Base-by-base conservation (phyloP, 2,888 invertebrate species). In the Drosophila merina region DNA sequence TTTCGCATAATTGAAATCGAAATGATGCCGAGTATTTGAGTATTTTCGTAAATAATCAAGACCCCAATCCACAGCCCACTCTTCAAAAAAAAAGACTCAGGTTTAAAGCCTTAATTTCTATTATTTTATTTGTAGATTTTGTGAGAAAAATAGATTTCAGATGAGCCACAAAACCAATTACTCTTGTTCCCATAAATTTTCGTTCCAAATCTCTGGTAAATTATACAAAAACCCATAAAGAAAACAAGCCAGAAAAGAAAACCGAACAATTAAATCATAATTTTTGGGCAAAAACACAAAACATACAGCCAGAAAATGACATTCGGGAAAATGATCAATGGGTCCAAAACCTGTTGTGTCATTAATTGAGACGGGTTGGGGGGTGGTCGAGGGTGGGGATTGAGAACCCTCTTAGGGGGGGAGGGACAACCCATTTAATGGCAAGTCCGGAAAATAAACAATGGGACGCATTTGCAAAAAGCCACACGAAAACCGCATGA, bases 401-500 rank as follows among this genome's bases (percentile, higher is more conserved):
- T 57, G 57, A 14, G 9, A 20, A 33, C 33, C 33, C 14, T 14
- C 3, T 1, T 45, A 48, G 7, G 30, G 12, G 9, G 26, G 20
- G 28, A 28, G 28, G 28, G 2, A 28, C 5, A 28, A 28, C 20
- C 20, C 20, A 20, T 20, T 20, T 20, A 28, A 28, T 28, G 10
- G 3, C 0, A 26, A 12, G 26, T 12, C 9, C 44, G 31, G 12
- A 14, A 47, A 42, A 30, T 63, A 74, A 54, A 58, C 49, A 55
- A 66, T 64, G 80, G 87, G 85, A 80, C 72, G 73, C 86, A 81
- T 87, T 82, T 85, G 82, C 75, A 76, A 84, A 72, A 81, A 86
- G 82, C 83, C 88, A 77, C 86, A 85, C 71, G 83, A 76, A 76
- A 88, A 83, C 84, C 84, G 74, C 88, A 88, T 88, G 86, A 82